phyloP scores from a whole-genome alignment of 2,888 invertebrate species.

The Pelosia muscerda region DNA sequence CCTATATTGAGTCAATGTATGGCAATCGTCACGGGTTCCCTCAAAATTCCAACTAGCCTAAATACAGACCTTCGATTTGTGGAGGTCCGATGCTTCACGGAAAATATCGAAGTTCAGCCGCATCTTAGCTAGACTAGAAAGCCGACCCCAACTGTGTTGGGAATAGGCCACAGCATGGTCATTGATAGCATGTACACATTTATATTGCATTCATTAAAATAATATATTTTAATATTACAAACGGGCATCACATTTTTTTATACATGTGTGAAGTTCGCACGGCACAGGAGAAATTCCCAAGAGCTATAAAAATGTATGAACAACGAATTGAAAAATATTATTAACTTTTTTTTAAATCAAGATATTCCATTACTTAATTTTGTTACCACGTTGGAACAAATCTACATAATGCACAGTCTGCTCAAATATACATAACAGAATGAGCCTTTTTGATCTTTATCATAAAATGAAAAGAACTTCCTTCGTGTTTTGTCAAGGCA shows the following conservation, averaged over 20 bases:
- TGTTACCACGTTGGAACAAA: slow-evolving; percentile 30
- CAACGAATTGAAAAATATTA: neutral
- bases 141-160: no score
- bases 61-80: no score
- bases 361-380: slow-evolving; percentile 33
- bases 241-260: no score
- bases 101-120: no score
- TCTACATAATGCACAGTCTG: slow-evolving; percentile 33
- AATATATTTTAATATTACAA: no score
- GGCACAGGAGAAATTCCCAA: neutral
- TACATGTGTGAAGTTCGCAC: neutral
- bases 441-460: slow-evolving; percentile 47
- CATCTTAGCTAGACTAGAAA: no score
- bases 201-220: no score
- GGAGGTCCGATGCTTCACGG: no score
- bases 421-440: slow-evolving; percentile 49
- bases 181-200: no score
- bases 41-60: no score
- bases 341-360: slow-evolving; percentile 15
- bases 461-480: slow-evolving; percentile 33
- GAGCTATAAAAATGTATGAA: slow-evolving; percentile 24
- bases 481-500: slow-evolving; percentile 50
- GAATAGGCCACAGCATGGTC: no score
- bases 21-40: no score
- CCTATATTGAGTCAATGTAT: neutral